These are phyloP conservation scores for Trialeurodes vaporariorum DNA, from an alignment of 1,140 invertebrate genomes.

Conservation along the genomic window DNA sequence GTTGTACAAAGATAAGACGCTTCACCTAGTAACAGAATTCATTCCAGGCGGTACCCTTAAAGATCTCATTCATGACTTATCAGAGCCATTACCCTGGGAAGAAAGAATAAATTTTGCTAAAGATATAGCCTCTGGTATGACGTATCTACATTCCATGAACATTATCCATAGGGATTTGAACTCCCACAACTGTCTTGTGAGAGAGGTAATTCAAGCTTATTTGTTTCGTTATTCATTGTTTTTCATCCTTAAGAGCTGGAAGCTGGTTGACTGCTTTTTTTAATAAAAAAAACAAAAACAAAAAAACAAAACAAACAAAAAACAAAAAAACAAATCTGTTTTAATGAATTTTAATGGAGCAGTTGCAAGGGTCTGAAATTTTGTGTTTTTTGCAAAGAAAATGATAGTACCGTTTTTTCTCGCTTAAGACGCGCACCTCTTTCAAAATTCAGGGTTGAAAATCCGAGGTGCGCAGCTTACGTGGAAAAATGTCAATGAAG, in stretches of 20 bases:
- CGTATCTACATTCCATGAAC: slow-evolving; percentile 85
- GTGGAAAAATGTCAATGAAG: too few species aligned
- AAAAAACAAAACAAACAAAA: too few species aligned
- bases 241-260: neutral
- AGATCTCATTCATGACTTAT: slow-evolving; percentile 61
- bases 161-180: slow-evolving; percentile 94
- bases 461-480: too few species aligned
- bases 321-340: too few species aligned
- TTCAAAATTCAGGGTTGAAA: too few species aligned
- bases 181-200: slow-evolving; percentile 90
- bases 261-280: neutral
- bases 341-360: too few species aligned
- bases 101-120: slow-evolving; percentile 71
- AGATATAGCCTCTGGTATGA: slow-evolving; percentile 86
- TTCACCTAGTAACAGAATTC: slow-evolving; percentile 86
- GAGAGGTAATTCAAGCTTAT: slow-evolving; percentile 42
- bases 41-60: slow-evolving; percentile 82
- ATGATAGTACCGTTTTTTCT: too few species aligned
- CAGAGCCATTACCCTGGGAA: slow-evolving; percentile 63
- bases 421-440: too few species aligned
- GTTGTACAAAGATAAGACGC: slow-evolving; percentile 80
- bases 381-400: too few species aligned
- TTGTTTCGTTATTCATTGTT: neutral
- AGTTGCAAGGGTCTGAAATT: too few species aligned
- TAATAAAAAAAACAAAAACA: too few species aligned